Percentiles rank a stretch among this genome's conserved stretches.
phyloP scores from a whole-genome alignment of 2,888 invertebrate genomes.

The Nebria brevicollis region DNA sequence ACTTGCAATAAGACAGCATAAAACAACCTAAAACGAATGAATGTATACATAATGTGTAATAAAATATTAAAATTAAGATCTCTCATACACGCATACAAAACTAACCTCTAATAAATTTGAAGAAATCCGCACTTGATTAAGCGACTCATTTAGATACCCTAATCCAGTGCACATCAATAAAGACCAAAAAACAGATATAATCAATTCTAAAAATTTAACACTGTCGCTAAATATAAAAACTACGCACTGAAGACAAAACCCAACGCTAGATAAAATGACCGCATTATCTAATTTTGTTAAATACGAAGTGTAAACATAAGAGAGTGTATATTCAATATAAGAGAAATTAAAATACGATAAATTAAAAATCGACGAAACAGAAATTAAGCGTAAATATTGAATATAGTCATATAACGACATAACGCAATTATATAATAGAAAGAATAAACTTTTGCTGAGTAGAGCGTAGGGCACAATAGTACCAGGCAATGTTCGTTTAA shows the following conservation, averaged over 20 bases:
- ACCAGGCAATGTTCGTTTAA: slow-evolving; percentile 30
- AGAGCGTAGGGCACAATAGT: slow-evolving; percentile 47
- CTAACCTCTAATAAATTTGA: slow-evolving; percentile 5
- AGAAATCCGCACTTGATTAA: not conserved
- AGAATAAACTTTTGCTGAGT: slow-evolving; percentile 46
- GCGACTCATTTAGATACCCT: slow-evolving; percentile 2
- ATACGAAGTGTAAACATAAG: slow-evolving; percentile 3
- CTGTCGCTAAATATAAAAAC: slow-evolving; percentile 33
- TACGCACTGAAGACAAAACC: slow-evolving; percentile 44
- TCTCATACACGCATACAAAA: not conserved
- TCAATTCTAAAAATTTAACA: slow-evolving; percentile 23
- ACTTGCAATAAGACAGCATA: slow-evolving; percentile 33
- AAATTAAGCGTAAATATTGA: slow-evolving; percentile 17
- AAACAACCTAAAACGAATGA: slow-evolving; percentile 20
- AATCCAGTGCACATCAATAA: slow-evolving; percentile 14
- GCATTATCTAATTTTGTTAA: not conserved
- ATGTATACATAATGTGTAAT: not conserved
- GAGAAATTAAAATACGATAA: slow-evolving; percentile 11
- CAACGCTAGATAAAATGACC: slow-evolving; percentile 29
- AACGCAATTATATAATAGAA: slow-evolving; percentile 17
- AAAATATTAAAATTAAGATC: too few species aligned
- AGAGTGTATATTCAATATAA: slow-evolving; percentile 4
- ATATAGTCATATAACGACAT: slow-evolving; percentile 16
- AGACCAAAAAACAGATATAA: slow-evolving; percentile 21
- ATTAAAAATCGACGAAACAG: not conserved